Evolutionary conservation across 2,113 vertebrate species (phyloP).

Genomic region (Semnopithecus entellus): DNA sequence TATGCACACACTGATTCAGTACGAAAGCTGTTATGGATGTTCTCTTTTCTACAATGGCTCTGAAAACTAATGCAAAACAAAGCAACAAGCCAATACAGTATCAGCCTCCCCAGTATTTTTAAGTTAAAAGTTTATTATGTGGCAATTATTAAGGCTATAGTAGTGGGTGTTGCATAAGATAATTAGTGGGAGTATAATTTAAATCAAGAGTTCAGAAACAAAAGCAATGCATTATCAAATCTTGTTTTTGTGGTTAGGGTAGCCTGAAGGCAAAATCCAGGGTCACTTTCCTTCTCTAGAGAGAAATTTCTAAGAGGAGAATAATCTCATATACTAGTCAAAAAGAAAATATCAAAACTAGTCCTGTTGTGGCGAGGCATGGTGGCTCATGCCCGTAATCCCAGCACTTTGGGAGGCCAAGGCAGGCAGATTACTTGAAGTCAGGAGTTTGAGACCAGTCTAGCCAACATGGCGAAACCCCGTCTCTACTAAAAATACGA

Average conservation of each 20-base stretch:
- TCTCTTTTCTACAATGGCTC: background rate
- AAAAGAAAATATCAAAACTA: background rate
- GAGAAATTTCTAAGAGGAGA: background rate
- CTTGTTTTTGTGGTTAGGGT: background rate
- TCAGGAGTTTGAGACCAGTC: too few relatives aligned
- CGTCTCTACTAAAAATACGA: too few relatives aligned
- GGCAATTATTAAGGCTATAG: background rate
- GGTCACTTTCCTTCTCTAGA: background rate
- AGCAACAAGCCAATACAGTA: background rate
- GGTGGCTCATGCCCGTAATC: too few relatives aligned
- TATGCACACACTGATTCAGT: background rate
- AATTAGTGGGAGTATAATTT: background rate
- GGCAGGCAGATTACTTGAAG: too few relatives aligned
- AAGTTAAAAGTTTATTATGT: background rate
- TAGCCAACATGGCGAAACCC: too few relatives aligned
- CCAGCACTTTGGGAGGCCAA: too few relatives aligned
- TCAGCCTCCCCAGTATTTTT: background rate
- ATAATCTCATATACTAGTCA: background rate
- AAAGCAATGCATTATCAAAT: constrained; percentile 23
- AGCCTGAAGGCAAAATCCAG: background rate
- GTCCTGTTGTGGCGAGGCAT: too few relatives aligned
- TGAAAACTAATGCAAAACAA: constrained; percentile 49
- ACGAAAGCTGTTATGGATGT: background rate
- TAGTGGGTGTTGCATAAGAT: background rate
- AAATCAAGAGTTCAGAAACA: background rate